phyloP scores from a whole-genome alignment of 2,888 invertebrate genomes.

The Apotomis betuletana region DNA sequence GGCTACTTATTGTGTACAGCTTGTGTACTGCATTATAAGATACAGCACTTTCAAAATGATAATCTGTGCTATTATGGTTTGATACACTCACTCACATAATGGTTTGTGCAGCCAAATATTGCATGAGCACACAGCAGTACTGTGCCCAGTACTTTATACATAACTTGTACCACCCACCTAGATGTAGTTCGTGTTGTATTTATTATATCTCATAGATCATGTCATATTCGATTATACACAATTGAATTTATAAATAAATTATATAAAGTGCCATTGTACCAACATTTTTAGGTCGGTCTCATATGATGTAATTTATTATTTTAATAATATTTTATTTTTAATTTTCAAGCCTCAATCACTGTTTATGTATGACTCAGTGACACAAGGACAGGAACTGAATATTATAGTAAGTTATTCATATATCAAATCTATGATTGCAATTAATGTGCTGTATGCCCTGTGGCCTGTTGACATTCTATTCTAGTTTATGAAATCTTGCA shows the following conservation, averaged over 20 bases:
- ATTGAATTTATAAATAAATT: conserved; percentile 32
- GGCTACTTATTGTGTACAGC: conserved; percentile 6
- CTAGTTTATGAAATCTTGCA: neutral
- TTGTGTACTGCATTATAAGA: conserved; percentile 7
- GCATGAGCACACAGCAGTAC: conserved; percentile 10
- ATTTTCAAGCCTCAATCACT: neutral
- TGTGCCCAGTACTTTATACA: conserved; percentile 12
- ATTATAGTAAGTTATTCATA: conserved; percentile 5
- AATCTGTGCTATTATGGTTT: conserved; percentile 1
- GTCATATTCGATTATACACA: conserved; percentile 36
- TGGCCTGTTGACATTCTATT: conserved; percentile 5
- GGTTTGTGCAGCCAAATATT: conserved; percentile 26
- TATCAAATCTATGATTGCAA: neutral
- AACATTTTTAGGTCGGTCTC: conserved; percentile 12
- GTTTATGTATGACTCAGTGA: neutral
- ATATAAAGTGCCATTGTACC: conserved; percentile 40
- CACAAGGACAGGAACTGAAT: neutral
- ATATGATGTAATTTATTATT: conserved; percentile 14
- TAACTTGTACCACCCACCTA: conserved; percentile 37
- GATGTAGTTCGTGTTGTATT: conserved; percentile 39
- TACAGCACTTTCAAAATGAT: conserved; percentile 1
- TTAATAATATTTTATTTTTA: neutral
- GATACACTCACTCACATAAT: neutral
- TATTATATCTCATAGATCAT: conserved; percentile 36
- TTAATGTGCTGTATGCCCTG: neutral